Evolutionary conservation across 2,797 vertebrate genomes (phyloP), one percentile per base, ranked within the genome.

Genomic region (Erethizon dorsatum): DNA sequence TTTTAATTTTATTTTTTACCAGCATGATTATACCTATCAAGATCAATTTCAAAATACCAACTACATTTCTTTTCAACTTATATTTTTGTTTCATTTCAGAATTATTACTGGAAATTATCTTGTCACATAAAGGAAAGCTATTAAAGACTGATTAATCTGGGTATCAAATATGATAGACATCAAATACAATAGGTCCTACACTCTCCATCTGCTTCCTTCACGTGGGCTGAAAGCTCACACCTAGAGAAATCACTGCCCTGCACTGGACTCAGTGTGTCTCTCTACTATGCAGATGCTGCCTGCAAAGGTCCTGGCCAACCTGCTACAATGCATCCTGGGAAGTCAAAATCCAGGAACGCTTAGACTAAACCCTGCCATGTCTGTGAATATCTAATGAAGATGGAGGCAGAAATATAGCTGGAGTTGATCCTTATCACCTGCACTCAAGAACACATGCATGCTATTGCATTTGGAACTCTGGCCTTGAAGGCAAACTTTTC

Each of bases 41-140:
- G 41, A 75, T 84, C n/a, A 85, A 59, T 56, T 84, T 93, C 80
- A 24, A 95, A 91, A 93, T 93, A 71, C 67, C 56, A 80, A 65
- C 65, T 69, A 56, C 26, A 61, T 82, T 96, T 80, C 37, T 86
- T 77, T 93, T 41, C 83, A 54, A 56, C 2, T 47, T 71, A 24
- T 92, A 57, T 86, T 95, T 69, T 90, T 92, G 26, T 78, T 83
- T 90, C 54, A 37, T 63, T 90, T 91, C 37, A 50, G 5, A 41
- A 59, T 45, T 89, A 13, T 65, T 85, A 37, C 24, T 93, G 13
- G 61, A 89, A 89, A 79, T 71, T 79, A 26, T 65, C 82, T 80
- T 80, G 6, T 54, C 82, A 83, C 45, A 37, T 31, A 41, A 20
- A 56, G 8, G 26, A 88, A 37, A 7, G 22, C 63, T 84, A 88